These are phyloP conservation scores for Eufriesea mexicana DNA, from an alignment of 1,140 invertebrate species.

Conservation along the genomic window DNA sequence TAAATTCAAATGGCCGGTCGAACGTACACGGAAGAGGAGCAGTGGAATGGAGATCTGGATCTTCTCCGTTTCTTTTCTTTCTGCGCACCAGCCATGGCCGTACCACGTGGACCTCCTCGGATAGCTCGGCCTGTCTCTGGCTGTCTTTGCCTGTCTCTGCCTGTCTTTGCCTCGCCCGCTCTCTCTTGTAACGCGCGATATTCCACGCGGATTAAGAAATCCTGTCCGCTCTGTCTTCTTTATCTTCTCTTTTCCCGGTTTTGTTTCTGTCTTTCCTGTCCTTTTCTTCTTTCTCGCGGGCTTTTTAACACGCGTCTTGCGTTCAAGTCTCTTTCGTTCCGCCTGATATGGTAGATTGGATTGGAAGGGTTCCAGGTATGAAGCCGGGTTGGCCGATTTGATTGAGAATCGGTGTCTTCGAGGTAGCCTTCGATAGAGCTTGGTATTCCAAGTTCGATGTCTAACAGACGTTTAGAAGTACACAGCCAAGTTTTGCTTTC, in stretches of 20 bases:
- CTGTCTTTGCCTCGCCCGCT: no score
- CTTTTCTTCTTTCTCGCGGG: not conserved
- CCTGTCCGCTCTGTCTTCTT: not conserved
- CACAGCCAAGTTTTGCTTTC: no score
- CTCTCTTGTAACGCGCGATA: not conserved
- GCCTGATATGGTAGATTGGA: not conserved
- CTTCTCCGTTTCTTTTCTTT: constrained; percentile 21
- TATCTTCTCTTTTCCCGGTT: not conserved
- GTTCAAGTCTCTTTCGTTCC: not conserved
- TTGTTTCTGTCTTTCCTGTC: no score
- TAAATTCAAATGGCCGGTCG: constrained; percentile 59
- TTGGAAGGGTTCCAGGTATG: not conserved
- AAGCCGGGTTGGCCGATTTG: no score
- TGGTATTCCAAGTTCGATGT: no score
- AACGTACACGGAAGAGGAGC: constrained; percentile 53
- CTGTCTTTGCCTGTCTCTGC: no score
- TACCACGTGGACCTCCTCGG: constrained; percentile 12
- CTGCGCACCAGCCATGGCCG: not conserved
- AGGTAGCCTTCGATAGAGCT: no score
- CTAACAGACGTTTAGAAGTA: no score
- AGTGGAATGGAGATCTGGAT: constrained; percentile 21
- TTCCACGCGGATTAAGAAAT: constrained; percentile 10
- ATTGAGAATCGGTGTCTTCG: no score
- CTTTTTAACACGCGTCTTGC: no score
- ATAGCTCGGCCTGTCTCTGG: not conserved